Evolutionary conservation across 2,888 invertebrate species (phyloP).

Genomic region (Drosophila trichaetosa): DNA sequence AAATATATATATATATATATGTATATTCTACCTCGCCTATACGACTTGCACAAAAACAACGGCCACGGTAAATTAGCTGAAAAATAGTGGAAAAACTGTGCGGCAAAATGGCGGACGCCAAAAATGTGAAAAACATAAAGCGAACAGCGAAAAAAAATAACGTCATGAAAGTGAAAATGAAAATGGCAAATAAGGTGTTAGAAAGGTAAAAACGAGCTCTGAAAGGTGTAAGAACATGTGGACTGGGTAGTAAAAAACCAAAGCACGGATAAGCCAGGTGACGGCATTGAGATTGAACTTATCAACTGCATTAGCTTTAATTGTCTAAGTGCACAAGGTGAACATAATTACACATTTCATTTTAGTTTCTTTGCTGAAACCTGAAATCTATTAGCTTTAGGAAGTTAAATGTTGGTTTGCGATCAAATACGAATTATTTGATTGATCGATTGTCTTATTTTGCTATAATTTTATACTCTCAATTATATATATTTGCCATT

Average conservation of each 20-base stretch:
- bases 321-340: conserved; percentile 5
- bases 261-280: conserved; percentile 54
- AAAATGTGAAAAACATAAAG: conserved; percentile 56
- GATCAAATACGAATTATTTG: background rate
- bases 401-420: background rate
- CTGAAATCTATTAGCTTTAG: background rate
- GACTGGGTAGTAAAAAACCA: conserved; percentile 4
- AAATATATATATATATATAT: background rate
- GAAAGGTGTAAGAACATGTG: conserved; percentile 37
- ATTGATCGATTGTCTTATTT: background rate
- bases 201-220: conserved; percentile 48
- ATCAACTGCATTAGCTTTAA: conserved; percentile 65
- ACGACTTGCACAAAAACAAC: conserved; percentile 65
- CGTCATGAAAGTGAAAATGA: conserved; percentile 45
- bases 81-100: conserved; percentile 72
- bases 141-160: conserved; percentile 40
- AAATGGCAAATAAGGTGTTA: conserved; percentile 52
- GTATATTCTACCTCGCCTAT: background rate
- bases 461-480: background rate
- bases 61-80: conserved; percentile 75
- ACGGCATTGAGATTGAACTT: conserved; percentile 60
- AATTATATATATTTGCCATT: background rate
- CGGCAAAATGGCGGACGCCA: conserved; percentile 75
- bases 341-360: background rate
- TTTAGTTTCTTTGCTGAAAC: background rate